Evolutionary conservation across 2,888 invertebrate genomes (phyloP).

Genomic region (Lysandra bellargus): DNA sequence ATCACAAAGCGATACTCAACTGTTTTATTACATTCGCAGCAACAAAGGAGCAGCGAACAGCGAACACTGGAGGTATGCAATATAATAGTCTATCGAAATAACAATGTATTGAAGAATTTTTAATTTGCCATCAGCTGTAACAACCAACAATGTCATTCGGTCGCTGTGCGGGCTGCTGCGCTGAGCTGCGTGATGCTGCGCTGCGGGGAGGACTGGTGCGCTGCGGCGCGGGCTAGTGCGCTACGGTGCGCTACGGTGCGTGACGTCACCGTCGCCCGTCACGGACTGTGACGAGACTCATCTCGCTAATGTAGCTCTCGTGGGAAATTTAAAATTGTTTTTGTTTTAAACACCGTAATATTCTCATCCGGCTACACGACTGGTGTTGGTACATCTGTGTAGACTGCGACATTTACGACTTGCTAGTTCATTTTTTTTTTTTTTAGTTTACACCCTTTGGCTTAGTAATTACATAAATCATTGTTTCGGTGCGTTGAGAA

Average conservation of each 20-base stretch:
- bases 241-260: background rate
- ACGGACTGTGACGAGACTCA: slow-evolving; percentile 7
- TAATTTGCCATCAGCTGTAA: background rate
- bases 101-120: slow-evolving; percentile 20
- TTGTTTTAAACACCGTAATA: slow-evolving; percentile 18
- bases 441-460: no score
- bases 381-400: background rate
- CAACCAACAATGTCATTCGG: background rate
- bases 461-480: no score
- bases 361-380: background rate
- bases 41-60: background rate
- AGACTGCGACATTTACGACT: no score
- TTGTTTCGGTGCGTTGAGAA: no score
- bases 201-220: background rate
- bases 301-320: slow-evolving; percentile 25
- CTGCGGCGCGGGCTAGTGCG: background rate
- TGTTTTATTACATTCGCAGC: slow-evolving; percentile 1
- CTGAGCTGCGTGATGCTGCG: background rate
- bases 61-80: background rate
- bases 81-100: background rate
- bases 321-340: slow-evolving; percentile 24
- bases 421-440: no score
- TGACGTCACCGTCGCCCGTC: background rate
- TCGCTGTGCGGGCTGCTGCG: background rate
- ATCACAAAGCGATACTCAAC: background rate